Percentiles rank a stretch among this genome's conserved stretches.
Conservation (phyloP, 1,140 invertebrate genomes). For the Adelges cooleyi region DNA sequence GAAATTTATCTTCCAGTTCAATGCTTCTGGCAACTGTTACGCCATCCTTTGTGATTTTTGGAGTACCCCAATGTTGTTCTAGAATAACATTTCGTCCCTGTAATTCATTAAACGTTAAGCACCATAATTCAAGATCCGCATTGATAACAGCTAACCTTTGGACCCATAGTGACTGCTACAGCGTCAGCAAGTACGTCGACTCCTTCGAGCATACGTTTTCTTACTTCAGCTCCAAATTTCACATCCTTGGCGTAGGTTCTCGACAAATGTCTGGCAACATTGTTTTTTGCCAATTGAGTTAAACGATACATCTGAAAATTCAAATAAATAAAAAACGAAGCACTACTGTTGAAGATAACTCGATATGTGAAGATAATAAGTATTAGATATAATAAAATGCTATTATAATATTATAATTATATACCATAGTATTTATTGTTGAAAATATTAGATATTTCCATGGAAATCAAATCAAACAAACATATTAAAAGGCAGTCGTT, state of each 20-base stretch:
- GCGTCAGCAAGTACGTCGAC: constrained; percentile 97
- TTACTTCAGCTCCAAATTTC: constrained; percentile 91
- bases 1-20: constrained; percentile 97
- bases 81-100: constrained; percentile 96
- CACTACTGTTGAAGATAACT: too few relatives aligned
- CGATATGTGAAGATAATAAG: too few relatives aligned
- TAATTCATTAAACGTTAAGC: not conserved
- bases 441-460: too few relatives aligned
- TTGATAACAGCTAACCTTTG: constrained; percentile 54
- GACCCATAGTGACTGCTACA: constrained; percentile 99
- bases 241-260: constrained; percentile 88
- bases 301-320: constrained; percentile 49
- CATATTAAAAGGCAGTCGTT: too few relatives aligned
- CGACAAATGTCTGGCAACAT: constrained; percentile 39
- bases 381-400: too few relatives aligned
- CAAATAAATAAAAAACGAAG: too few relatives aligned
- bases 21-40: constrained; percentile 98
- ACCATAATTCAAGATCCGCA: not conserved
- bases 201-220: constrained; percentile 92
- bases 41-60: constrained; percentile 99
- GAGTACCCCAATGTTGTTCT: constrained; percentile 98
- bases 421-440: too few relatives aligned
- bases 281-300: constrained; percentile 41
- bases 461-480: too few relatives aligned
- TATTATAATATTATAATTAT: too few relatives aligned